These are phyloP conservation scores for Antrozous pallidus DNA, from an alignment of 2,797 vertebrate genomes.

Conservation along the genomic window DNA sequence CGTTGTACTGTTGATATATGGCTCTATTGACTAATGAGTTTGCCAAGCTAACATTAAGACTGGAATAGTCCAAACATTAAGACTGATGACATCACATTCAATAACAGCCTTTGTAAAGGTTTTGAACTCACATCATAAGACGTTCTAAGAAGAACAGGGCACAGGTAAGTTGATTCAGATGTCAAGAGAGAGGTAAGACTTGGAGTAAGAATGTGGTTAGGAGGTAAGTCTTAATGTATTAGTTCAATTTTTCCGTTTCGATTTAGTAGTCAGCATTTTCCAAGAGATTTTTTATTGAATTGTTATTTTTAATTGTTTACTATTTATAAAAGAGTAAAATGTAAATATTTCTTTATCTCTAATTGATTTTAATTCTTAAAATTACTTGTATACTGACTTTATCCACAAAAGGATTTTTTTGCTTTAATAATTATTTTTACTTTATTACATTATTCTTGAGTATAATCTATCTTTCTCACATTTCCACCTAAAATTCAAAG, in stretches of 20 bases:
- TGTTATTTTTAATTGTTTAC: background rate
- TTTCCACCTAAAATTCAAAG: background rate
- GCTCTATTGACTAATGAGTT: no score
- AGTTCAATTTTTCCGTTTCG: background rate
- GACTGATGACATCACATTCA: background rate
- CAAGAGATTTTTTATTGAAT: background rate
- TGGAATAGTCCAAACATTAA: background rate
- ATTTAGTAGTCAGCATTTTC: background rate
- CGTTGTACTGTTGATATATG: no score
- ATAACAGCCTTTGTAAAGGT: background rate
- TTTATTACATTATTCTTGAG: background rate
- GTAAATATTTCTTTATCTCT: background rate
- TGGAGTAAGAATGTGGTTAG: background rate
- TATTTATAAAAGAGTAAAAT: background rate
- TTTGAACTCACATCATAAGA: background rate
- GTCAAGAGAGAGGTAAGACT: background rate
- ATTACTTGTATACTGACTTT: background rate
- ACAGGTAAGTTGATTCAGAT: background rate
- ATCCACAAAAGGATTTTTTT: background rate
- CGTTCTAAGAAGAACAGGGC: background rate
- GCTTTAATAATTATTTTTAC: background rate
- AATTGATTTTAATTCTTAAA: conserved; percentile 1
- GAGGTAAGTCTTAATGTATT: background rate
- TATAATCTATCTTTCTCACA: background rate
- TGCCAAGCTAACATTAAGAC: no score